phyloP scores from a whole-genome alignment of 2,113 vertebrate genomes.

The Lanius collurio region DNA sequence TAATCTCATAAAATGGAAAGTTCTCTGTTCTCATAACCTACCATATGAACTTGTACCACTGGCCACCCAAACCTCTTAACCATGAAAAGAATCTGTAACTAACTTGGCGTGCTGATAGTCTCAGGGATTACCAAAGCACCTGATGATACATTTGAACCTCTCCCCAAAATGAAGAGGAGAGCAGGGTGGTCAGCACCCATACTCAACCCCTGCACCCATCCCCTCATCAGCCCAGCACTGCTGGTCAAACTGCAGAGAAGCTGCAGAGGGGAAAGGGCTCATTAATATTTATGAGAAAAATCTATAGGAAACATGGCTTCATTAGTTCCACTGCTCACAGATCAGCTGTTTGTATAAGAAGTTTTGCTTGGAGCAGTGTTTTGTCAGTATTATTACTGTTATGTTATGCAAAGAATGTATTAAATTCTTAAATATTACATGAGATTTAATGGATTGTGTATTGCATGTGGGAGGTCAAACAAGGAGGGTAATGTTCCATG shows the following conservation, averaged over 20 bases:
- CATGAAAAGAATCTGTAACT: neutral
- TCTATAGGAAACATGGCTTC: neutral
- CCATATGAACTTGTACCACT: fast-evolving
- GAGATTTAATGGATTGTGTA: conserved; percentile 31
- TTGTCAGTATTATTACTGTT: neutral
- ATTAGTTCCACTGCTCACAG: neutral
- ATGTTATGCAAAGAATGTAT: conserved; percentile 36
- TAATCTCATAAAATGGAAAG: neutral
- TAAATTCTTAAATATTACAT: conserved; percentile 49
- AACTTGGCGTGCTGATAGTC: neutral
- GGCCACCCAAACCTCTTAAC: neutral
- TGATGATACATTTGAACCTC: neutral
- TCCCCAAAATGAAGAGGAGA: neutral
- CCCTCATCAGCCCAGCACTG: neutral
- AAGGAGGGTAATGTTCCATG: conserved; percentile 1
- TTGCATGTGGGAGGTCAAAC: neutral
- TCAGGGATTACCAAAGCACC: neutral
- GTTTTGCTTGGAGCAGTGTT: conserved; percentile 14
- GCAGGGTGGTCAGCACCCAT: neutral
- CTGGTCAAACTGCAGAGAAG: neutral
- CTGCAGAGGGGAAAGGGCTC: neutral
- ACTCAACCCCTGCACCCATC: neutral
- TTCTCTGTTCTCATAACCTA: neutral
- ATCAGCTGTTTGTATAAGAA: conserved; percentile 5
- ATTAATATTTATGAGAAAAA: neutral